These are phyloP conservation scores for Meloe dianella DNA, from an alignment of 2,888 invertebrate species.

Conservation along the genomic window DNA sequence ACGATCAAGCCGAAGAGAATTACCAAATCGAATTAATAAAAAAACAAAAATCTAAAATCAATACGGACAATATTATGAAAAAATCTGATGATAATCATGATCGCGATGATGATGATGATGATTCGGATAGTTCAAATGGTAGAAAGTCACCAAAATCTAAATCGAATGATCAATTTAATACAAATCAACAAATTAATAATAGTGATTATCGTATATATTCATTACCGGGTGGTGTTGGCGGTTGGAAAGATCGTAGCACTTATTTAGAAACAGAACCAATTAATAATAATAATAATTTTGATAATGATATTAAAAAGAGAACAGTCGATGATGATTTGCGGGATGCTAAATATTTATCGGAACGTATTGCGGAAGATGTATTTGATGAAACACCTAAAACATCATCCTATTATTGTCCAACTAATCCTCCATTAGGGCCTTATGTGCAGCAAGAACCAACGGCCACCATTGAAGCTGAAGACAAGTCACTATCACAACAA, in stretches of 20 bases:
- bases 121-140: conserved; percentile 68
- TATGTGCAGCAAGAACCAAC: conserved; percentile 45
- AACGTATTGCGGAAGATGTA: conserved; percentile 46
- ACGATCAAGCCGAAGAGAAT: conserved; percentile 71
- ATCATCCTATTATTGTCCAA: conserved; percentile 30
- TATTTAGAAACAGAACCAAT: conserved; percentile 69
- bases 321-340: conserved; percentile 38
- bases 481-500: conserved; percentile 58
- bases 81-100: conserved; percentile 56
- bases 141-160: conserved; percentile 40
- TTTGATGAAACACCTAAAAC: conserved; percentile 38
- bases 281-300: neutral
- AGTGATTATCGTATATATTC: conserved; percentile 60
- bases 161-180: conserved; percentile 11
- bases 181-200: conserved; percentile 21
- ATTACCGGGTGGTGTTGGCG: conserved; percentile 79
- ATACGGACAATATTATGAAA: conserved; percentile 36
- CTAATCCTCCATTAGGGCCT: conserved; percentile 48
- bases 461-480: conserved; percentile 47
- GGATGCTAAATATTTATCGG: conserved; percentile 43
- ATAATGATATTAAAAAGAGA: conserved; percentile 21
- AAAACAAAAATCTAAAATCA: conserved; percentile 50
- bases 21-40: conserved; percentile 63
- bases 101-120: conserved; percentile 65
- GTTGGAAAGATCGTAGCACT: conserved; percentile 82